Base-by-base conservation (phyloP, 2,113 vertebrate genomes). In the Athene cunicularia region DNA sequence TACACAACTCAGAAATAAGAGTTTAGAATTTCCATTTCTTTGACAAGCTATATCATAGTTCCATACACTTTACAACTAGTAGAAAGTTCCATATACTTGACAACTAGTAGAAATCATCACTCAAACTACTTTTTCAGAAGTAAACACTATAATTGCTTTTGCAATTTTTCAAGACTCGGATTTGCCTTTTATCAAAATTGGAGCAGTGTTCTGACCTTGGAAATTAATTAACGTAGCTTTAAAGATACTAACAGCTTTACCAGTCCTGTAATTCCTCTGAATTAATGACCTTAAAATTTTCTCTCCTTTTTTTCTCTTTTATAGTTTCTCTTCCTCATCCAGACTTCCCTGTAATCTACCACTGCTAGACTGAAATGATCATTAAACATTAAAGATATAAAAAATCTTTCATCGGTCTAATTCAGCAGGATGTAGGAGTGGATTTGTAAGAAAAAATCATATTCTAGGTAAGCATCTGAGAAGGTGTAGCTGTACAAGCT, bases 401-500 rank as follows among this genome's bases (percentile, higher is more conserved):
- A 73, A 66, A 73, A 37, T 47, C 6, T 87, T 58, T 66, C 16
- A 43, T 6, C 39, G 27, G 12, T 63, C 17, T 87, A 79, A 81
- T 68, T 79, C 52, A 85, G 26, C 15, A 72, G 32, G 17, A 84
- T 71, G 10, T 35, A 43, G 33, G 26, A 76, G 21, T 6, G 12
- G 18, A 70, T 86, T 83, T 83, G 3, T 30, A 87, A 79, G 35
- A 43, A 89, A 74, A 80, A 77, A 47, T 0, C 8, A 17, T 37
- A 62, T 14, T 8, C 41, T 45, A 41, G 13, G 14, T 37, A 92
- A 82, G 55, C 32, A 86, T 73, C 77, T 32, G 11, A 67, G 30
- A 71, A 77, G 39, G 2, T 16, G 19, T 27, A 67, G 35, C 13
- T 39, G 23, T 8, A 52, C 0, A 0, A 37, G 14, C 11, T 66